Evolutionary conservation across 2,888 invertebrate genomes (phyloP), one percentile per base, ranked within the genome.

Genomic region (Phoronis australis): DNA sequence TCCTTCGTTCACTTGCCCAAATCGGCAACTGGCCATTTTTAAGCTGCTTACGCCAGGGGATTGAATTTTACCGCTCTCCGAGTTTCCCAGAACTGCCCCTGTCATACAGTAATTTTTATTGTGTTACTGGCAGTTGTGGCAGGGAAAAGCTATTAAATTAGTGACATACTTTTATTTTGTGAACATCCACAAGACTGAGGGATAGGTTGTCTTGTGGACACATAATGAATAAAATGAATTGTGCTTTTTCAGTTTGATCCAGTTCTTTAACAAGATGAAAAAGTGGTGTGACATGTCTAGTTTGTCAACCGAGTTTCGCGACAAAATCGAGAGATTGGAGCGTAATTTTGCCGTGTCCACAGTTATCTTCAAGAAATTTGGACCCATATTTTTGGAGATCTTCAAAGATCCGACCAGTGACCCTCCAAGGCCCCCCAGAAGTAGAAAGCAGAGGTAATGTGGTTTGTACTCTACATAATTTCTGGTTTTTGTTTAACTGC

Each of bases 211-310:
- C n/a, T n/a, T n/a, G n/a, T n/a, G n/a, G n/a, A n/a, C n/a, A n/a
- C n/a, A n/a, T n/a, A n/a, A n/a, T n/a, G n/a, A n/a, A n/a, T n/a
- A n/a, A n/a, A n/a, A n/a, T n/a, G n/a, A n/a, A n/a, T n/a, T n/a
- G n/a, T 31, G 9, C 35, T 61, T 59, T 80, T 82, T 53, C 79
- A 93, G 93, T 71, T 82, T 96, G 54, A 87, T 89, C 54, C 89
- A 95, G 68, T 97, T 97, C 78, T 94, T 96, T 71, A 85, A 84
- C 57, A 95, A 95, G 80, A 92, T 94, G 68, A 88, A 90, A 72
- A 87, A 87, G 69, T 99, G 96, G 96, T 86, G 88, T 53, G 91
- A 93, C 66, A 94, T 97, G 92, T 87, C 91, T 1, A 86, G 86
- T 57, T 83, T 93, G 78, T 84, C 91, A 0, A 84, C 85, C 61